A percentile compares a stretch with the other conserved stretches of the same genome.
These are phyloP conservation scores for Palythoa heliodiscus DNA, from an alignment of 92 coral and sea anemone genomes.

Conservation along the genomic window DNA sequence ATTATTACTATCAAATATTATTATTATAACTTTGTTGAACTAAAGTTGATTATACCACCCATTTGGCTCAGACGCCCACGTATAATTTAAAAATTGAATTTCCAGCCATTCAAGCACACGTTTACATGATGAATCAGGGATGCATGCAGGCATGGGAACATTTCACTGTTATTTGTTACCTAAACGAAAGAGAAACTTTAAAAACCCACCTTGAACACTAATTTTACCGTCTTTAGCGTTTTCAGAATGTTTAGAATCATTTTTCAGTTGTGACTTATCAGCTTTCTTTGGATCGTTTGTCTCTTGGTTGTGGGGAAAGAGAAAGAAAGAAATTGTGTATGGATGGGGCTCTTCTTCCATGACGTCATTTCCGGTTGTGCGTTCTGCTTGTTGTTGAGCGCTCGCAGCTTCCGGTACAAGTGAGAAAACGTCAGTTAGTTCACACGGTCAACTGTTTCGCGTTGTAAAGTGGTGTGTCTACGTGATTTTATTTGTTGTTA, in stretches of 20 bases:
- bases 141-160: no score
- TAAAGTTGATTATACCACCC: no score
- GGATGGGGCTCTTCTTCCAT: slow-evolving; percentile 95
- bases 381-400: slow-evolving; percentile 54
- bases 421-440: slow-evolving; percentile 41
- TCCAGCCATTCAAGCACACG: no score
- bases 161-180: no score
- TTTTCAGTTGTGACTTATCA: slow-evolving; percentile 52
- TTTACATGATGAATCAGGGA: no score
- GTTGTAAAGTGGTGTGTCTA: not conserved
- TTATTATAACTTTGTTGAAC: no score
- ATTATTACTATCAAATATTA: no score
- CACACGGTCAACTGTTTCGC: not conserved
- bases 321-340: slow-evolving; percentile 97
- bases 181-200: no score
- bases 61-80: no score
- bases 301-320: slow-evolving; percentile 84
- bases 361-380: slow-evolving; percentile 70
- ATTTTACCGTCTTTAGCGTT: slow-evolving; percentile 25
- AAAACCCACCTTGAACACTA: slow-evolving; percentile 30
- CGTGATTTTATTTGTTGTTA: not conserved
- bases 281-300: slow-evolving; percentile 65
- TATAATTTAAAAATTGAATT: no score
- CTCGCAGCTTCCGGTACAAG: slow-evolving; percentile 33
- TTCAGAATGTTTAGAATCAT: slow-evolving; percentile 37